Base-by-base conservation (phyloP, 2,888 invertebrate genomes). In the Tachina lurida region DNA sequence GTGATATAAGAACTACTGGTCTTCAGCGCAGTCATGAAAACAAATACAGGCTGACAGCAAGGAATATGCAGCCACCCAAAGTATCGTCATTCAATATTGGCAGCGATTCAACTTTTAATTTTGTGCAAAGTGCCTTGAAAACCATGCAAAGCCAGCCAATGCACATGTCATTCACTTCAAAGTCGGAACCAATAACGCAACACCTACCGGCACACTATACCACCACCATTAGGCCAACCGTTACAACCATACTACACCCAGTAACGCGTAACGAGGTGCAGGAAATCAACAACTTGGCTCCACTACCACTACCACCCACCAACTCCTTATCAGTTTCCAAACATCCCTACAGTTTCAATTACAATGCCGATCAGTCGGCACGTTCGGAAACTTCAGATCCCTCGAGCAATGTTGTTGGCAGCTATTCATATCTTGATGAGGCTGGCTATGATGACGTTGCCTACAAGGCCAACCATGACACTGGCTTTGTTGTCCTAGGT, bases 391-490 rank as follows among this genome's bases (percentile, higher is more conserved):
- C 89, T 54, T 89, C 90, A 45, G 92, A 93, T 89, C 88, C 88
- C 9, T 80, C 88, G 15, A 92, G 92, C 60, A 91, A 90, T 87
- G 90, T 92, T 54, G 58, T 92, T 92, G 95, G 95, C 63, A 94
- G 94, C 88, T 96, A 96, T 91, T 94, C 95, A 0, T 96, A 94
- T 90, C 93, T 95, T 31, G 96, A 96, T 89, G 96, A 95, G 88
- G 94, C 95, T 3, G 96, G 96, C 0, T 93, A 95, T n/a, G 95
- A 96, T 89, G 95, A 95, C 88, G 95, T 96, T 0, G 94, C 95
- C 78, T 96, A 95, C 91, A 94, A 95, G 85, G 96, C 96, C n/a
- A 96, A 95, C 0, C 94, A 95, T 78, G 95, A 95, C 88, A 96
- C 95, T 0, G 96, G 96, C 0, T 96, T 96, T 88, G 89, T 91